Conservation (phyloP, 2,113 vertebrate species). For the Gavialis gangeticus region DNA sequence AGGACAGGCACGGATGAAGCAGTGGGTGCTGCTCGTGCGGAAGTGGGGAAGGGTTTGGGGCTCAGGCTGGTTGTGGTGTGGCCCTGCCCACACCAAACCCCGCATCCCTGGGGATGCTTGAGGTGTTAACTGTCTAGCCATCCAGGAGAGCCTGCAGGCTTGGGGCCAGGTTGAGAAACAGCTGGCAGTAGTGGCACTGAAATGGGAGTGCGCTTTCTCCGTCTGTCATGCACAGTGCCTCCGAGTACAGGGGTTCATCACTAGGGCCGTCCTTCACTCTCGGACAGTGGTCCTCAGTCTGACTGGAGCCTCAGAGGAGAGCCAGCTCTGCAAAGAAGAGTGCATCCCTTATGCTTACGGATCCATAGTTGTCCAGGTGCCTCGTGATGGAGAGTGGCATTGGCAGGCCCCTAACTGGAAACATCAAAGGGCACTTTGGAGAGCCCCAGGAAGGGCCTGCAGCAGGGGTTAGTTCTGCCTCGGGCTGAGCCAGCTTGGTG, state of each 20-base stretch:
- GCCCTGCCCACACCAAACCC: too few relatives aligned
- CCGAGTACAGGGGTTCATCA: neutral
- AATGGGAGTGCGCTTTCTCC: neutral
- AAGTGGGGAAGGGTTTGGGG: neutral
- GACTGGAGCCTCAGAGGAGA: neutral
- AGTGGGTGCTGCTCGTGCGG: too few relatives aligned
- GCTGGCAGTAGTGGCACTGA: neutral
- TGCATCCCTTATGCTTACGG: too few relatives aligned
- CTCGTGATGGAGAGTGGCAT: too few relatives aligned
- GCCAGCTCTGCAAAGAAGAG: neutral
- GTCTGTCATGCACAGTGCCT: neutral
- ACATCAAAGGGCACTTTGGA: too few relatives aligned
- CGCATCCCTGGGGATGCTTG: neutral
- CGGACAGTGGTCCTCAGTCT: neutral
- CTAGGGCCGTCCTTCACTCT: neutral
- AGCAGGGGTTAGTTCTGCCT: too few relatives aligned
- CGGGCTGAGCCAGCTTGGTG: too few relatives aligned
- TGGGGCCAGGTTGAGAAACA: neutral
- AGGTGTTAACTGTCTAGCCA: neutral
- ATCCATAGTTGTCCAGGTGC: too few relatives aligned
- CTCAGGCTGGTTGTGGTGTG: neutral
- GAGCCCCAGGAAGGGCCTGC: too few relatives aligned
- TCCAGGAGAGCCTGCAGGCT: neutral
- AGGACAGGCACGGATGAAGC: neutral
- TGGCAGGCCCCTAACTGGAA: too few relatives aligned